Conservation (phyloP, 1,140 invertebrate genomes). For the Trichogramma pretiosum region DNA sequence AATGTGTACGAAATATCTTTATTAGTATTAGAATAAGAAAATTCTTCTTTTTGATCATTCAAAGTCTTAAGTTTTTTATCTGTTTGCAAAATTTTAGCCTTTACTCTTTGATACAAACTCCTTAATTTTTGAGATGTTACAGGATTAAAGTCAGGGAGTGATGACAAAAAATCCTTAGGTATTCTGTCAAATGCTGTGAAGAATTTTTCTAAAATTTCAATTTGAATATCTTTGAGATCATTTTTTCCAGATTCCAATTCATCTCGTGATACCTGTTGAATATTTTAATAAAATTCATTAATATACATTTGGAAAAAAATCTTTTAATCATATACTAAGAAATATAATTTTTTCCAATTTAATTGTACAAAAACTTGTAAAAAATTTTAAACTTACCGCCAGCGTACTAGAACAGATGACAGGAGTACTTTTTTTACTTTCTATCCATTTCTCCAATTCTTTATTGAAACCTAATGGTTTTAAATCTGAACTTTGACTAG, state of each 20-base stretch:
- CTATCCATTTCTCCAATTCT: constrained; percentile 17
- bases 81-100: constrained; percentile 31
- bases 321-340: neutral
- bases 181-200: constrained; percentile 30
- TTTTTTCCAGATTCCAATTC: constrained; percentile 24
- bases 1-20: neutral
- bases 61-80: constrained; percentile 22
- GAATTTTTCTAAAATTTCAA: constrained; percentile 37
- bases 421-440: constrained; percentile 11
- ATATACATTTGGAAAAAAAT: neutral
- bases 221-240: constrained; percentile 31
- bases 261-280: constrained; percentile 26
- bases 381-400: neutral
- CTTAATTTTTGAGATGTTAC: constrained; percentile 27
- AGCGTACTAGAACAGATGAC: constrained; percentile 6
- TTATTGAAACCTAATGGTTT: constrained; percentile 20
- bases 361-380: neutral
- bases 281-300: neutral
- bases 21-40: neutral
- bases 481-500: too few species aligned
- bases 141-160: constrained; percentile 35
- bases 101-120: constrained; percentile 34
- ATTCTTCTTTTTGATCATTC: neutral
- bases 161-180: constrained; percentile 29
- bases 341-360: neutral